Evolutionary conservation across 2,888 invertebrate genomes (phyloP).

Genomic region (Dolomedes plantarius): DNA sequence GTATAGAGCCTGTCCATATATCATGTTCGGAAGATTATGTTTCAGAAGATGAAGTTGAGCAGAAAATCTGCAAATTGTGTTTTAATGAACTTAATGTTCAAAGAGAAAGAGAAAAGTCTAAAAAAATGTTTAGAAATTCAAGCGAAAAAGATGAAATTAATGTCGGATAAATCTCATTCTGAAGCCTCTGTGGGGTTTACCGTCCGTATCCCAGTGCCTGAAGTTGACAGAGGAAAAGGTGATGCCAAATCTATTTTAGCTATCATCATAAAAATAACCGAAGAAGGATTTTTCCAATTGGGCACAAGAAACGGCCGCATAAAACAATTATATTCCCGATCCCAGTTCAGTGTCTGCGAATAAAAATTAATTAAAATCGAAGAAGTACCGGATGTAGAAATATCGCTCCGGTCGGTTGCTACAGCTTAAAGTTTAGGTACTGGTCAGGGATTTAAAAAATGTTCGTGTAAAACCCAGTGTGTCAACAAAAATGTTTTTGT

Average conservation of each 20-base stretch:
- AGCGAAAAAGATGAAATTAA: conserved; percentile 6
- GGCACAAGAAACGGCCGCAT: conserved; percentile 15
- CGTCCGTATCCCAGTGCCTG: conserved; percentile 40
- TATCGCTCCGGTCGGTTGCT: conserved; percentile 35
- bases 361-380: conserved; percentile 27
- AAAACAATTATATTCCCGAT: conserved; percentile 16
- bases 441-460: conserved; percentile 55
- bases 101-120: too few relatives aligned
- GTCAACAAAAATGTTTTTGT: conserved; percentile 58
- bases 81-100: too few relatives aligned
- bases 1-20: too few relatives aligned
- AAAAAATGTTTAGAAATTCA: not conserved
- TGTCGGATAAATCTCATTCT: conserved; percentile 23
- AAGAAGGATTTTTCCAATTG: conserved; percentile 14
- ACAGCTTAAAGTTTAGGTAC: conserved; percentile 43
- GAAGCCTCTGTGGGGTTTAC: conserved; percentile 37
- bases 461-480: conserved; percentile 54
- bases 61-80: too few relatives aligned
- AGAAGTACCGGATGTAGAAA: conserved; percentile 29
- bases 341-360: conserved; percentile 23
- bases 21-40: too few relatives aligned
- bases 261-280: conserved; percentile 17
- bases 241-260: conserved; percentile 63
- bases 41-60: too few relatives aligned
- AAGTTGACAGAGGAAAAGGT: conserved; percentile 55